These are phyloP conservation scores for Protobothrops flavoviridis DNA, from an alignment of 2,113 vertebrate species.

Conservation along the genomic window DNA sequence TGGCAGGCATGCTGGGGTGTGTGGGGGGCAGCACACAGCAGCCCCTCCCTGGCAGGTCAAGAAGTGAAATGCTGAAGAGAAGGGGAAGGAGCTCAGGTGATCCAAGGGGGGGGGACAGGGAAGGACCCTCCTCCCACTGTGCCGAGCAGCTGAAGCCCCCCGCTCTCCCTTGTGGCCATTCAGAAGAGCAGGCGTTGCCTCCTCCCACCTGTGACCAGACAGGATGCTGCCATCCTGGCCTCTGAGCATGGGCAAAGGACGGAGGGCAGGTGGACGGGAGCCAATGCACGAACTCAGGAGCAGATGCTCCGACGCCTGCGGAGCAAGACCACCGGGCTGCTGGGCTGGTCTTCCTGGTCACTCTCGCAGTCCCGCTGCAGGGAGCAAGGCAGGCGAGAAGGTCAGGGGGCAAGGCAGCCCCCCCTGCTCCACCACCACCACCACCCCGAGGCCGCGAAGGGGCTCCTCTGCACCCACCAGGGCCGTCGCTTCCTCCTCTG, in stretches of 20 bases:
- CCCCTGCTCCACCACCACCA: not conserved
- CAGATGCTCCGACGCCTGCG: conserved; percentile 72
- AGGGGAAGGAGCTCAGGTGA: not conserved
- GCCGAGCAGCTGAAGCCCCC: too few species aligned
- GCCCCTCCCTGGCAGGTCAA: not conserved
- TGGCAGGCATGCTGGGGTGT: not conserved
- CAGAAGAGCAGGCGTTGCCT: not conserved
- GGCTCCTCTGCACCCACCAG: conserved; percentile 60
- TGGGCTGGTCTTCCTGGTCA: conserved; percentile 68
- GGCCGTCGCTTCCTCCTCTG: conserved; percentile 51
- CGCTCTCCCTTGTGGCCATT: too few species aligned
- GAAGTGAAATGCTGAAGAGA: not conserved
- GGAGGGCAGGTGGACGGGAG: not conserved
- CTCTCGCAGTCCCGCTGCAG: conserved; percentile 76
- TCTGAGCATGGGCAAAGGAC: not conserved
- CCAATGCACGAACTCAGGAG: conserved; percentile 47
- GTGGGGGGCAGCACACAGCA: not conserved
- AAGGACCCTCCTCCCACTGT: not conserved
- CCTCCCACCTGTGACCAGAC: too few species aligned
- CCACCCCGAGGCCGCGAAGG: too few species aligned
- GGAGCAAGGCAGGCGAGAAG: not conserved
- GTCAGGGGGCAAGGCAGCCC: not conserved
- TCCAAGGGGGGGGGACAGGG: not conserved
- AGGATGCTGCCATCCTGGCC: too few species aligned
- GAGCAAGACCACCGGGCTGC: conserved; percentile 61